Percentiles rank a stretch among this genome's conserved stretches.
These are phyloP conservation scores for Ormia ochracea DNA, from an alignment of 2,888 invertebrate genomes.

Conservation along the genomic window DNA sequence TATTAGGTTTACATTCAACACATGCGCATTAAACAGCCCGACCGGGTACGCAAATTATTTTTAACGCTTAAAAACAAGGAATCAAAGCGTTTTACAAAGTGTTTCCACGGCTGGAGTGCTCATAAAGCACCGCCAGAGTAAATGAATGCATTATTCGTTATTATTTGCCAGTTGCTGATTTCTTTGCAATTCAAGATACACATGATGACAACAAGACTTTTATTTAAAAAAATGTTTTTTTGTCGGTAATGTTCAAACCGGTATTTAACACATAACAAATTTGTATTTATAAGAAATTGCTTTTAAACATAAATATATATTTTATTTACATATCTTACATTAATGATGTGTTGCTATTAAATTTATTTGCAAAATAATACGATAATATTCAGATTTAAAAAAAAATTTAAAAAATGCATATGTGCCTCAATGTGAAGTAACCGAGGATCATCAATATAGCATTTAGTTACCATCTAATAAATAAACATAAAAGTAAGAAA, in stretches of 20 bases:
- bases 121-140: conserved; percentile 81
- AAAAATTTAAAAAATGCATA: too few species aligned
- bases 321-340: too few species aligned
- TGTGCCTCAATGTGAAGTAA: too few species aligned
- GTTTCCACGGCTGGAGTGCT: conserved; percentile 98
- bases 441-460: too few species aligned
- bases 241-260: not conserved
- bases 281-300: not conserved
- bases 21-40: conserved; percentile 95
- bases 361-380: too few species aligned
- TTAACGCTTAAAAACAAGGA: conserved; percentile 97
- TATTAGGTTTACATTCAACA: conserved; percentile 99
- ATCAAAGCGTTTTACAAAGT: conserved; percentile 94
- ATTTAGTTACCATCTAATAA: too few species aligned
- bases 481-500: too few species aligned
- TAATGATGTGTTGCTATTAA: too few species aligned
- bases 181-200: conserved; percentile 22
- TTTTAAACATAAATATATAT: too few species aligned
- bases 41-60: conserved; percentile 92
- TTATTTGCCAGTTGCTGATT: not conserved
- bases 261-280: not conserved
- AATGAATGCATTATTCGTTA: not conserved
- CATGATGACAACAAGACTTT: conserved; percentile 21
- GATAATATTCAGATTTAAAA: too few species aligned
- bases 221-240: not conserved